phyloP scores from a whole-genome alignment of 2,113 vertebrate species.

The Polypterus bichir region DNA sequence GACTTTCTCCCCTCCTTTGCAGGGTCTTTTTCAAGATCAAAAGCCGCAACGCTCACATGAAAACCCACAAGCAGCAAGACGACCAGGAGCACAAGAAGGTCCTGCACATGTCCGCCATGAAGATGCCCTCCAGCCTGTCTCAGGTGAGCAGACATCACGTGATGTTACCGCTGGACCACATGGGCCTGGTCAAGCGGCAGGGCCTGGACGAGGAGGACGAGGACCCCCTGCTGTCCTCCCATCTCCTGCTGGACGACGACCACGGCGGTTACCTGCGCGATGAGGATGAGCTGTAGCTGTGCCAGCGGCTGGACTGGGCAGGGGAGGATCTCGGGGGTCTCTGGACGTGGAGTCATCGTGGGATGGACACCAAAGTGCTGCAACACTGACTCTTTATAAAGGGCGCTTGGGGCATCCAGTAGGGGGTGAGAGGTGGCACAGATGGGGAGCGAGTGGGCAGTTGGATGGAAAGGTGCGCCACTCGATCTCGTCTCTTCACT shows the following conservation, averaged over 20 bases:
- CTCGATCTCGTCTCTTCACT: too few relatives aligned
- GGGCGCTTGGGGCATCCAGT: too few relatives aligned
- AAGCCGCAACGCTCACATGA: conserved; percentile 84
- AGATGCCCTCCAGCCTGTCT: conserved; percentile 19
- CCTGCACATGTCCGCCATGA: conserved; percentile 43
- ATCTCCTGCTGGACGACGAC: conserved; percentile 53
- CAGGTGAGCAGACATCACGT: conserved; percentile 29
- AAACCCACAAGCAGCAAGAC: conserved; percentile 71
- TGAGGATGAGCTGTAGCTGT: conserved; percentile 48
- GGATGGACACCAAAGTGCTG: too few relatives aligned
- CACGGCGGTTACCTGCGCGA: conserved; percentile 52
- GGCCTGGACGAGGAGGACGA: conserved; percentile 47
- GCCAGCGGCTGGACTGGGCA: not conserved
- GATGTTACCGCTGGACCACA: conserved; percentile 57
- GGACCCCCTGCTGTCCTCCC: conserved; percentile 49
- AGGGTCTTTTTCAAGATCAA: conserved; percentile 83
- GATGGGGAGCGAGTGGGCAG: too few relatives aligned
- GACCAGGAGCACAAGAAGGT: conserved; percentile 63
- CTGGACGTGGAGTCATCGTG: too few relatives aligned
- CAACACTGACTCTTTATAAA: too few relatives aligned
- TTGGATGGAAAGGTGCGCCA: too few relatives aligned
- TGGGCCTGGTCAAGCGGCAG: conserved; percentile 54
- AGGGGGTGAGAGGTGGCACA: too few relatives aligned
- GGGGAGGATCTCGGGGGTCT: too few relatives aligned
- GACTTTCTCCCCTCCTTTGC: conserved; percentile 8